Conservation (phyloP, 1,140 invertebrate genomes). For the Plectrocnemia conspersa region DNA sequence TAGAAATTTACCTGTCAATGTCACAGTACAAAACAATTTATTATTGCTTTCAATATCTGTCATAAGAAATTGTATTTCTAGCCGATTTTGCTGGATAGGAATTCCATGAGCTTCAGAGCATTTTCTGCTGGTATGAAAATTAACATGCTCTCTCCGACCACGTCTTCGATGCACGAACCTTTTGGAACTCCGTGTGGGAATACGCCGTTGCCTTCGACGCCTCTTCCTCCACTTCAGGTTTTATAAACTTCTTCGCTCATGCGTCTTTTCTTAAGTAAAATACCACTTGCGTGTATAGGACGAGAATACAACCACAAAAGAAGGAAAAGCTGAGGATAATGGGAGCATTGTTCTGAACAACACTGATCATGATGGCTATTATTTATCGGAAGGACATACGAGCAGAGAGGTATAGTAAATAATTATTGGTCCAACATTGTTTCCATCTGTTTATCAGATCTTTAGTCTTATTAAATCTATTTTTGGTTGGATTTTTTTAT, state of each 20-base stretch:
- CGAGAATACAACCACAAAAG: too few relatives aligned
- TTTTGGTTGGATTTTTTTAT: too few relatives aligned
- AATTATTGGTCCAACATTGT: slow-evolving; percentile 12
- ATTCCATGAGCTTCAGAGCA: slow-evolving; percentile 7
- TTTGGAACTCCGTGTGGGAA: slow-evolving; percentile 26
- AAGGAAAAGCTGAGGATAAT: slow-evolving; percentile 20
- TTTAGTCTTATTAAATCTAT: too few relatives aligned
- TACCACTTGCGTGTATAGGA: too few relatives aligned
- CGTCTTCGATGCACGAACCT: slow-evolving; percentile 18
- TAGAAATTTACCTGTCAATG: background rate
- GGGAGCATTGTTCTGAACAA: slow-evolving; percentile 22
- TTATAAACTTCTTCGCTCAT: too few relatives aligned
- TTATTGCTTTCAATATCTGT: background rate
- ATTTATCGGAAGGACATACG: slow-evolving; percentile 24
- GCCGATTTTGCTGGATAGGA: slow-evolving; percentile 7
- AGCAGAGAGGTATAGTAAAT: slow-evolving; percentile 20
- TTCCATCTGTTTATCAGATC: background rate
- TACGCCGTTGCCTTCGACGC: slow-evolving; percentile 18
- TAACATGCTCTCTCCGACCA: slow-evolving; percentile 13
- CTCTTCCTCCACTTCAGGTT: slow-evolving; percentile 28
- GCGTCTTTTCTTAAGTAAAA: too few relatives aligned
- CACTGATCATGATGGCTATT: slow-evolving; percentile 10
- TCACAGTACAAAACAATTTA: background rate
- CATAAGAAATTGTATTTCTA: slow-evolving; percentile 6
- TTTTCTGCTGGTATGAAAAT: background rate